Evolutionary conservation across 2,797 vertebrate species (phyloP), one percentile per base, ranked within the genome.

Genomic region (Enteromius afrohamiltoni): DNA sequence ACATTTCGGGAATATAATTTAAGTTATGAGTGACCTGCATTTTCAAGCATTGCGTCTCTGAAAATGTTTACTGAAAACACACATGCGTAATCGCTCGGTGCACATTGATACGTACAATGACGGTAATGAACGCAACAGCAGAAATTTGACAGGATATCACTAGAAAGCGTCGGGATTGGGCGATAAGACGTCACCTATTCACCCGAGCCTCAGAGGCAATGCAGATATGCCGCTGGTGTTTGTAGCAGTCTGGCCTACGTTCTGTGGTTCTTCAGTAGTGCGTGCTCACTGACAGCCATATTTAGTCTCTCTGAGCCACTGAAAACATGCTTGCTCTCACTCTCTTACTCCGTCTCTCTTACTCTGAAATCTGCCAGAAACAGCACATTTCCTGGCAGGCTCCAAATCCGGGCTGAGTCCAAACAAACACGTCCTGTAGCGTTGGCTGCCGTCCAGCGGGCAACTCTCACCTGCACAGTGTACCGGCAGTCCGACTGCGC

Each of bases 371-470:
- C 83, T 88, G 86, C 87, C 89, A 90, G 88, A 47, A 90, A 92
- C 92, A 90, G 91, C 93, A 94, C 94, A 94, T 95, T 95, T 97
- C 95, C 93, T 93, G 92, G 90, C 88, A 91, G 86, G 80, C 84
- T 79, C 92, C 91, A 93, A 93, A 93, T 93, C 93, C 89, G 90
- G 95, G 93, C 92, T 93, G 90, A 95, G 92, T 94, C 95, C 96
- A 96, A 97, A 97, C 95, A 97, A 96, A 96, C 93, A 94, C 94
- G 92, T 95, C 91, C 93, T 93, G 94, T 87, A 90, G 87, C 80
- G 86, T 80, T 80, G 85, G 85, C 42, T 74, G 70, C 82, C 58
- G 91, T 88, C 89, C 86, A 87, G 94, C 92, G 87, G 93, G 93
- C 93, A 71, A 79, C 93, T 87, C 87, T 92, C 95, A 96, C 96